phyloP scores from a whole-genome alignment of 2,113 vertebrate species.

The Eurypyga helias region DNA sequence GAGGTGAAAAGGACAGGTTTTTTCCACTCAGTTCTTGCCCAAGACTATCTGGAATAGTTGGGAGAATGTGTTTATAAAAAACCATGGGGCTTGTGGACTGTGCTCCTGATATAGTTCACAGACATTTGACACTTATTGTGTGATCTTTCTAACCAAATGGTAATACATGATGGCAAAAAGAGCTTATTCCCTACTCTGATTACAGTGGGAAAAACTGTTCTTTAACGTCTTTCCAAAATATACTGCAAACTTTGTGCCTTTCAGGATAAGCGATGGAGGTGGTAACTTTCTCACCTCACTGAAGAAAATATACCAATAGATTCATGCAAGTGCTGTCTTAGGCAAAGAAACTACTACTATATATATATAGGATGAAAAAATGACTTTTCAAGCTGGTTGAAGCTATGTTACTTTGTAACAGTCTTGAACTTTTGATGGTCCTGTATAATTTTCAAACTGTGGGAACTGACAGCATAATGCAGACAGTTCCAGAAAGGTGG shows the following conservation, averaged over 20 bases:
- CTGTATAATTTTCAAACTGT: background rate
- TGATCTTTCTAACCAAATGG: no score
- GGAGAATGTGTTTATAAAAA: background rate
- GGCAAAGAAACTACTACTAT: background rate
- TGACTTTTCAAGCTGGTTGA: background rate
- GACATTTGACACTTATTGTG: background rate
- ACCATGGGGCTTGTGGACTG: background rate
- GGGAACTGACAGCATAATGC: background rate
- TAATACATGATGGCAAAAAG: background rate
- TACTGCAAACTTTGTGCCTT: background rate
- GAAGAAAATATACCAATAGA: background rate
- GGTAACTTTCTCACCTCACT: background rate
- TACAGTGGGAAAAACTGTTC: background rate
- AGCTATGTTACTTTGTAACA: background rate
- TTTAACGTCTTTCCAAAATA: background rate
- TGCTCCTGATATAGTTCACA: background rate
- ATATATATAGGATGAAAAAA: background rate
- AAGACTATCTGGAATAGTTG: background rate
- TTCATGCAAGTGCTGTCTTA: background rate
- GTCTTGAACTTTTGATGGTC: background rate
- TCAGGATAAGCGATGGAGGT: background rate
- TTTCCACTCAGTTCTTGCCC: no score
- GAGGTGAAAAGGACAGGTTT: background rate
- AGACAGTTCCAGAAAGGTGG: background rate
- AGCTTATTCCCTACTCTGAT: background rate